A percentile compares a stretch with the other conserved stretches of the same genome.
phyloP scores from a whole-genome alignment of 2,797 vertebrate genomes.

The Thunnus albacares region DNA sequence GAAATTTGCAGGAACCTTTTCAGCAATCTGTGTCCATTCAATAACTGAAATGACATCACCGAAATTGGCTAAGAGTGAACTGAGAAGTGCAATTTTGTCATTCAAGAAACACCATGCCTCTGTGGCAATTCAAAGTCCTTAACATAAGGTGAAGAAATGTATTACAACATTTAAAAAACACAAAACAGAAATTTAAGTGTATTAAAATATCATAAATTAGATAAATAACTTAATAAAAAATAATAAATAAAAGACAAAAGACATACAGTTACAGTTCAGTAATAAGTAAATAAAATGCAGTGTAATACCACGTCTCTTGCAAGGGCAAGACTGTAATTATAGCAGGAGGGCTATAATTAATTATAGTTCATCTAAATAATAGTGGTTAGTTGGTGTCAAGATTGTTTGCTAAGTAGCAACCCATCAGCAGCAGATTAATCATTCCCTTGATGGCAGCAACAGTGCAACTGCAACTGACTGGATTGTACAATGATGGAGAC shows the following conservation, averaged over 20 bases:
- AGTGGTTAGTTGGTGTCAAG: constrained; percentile 15
- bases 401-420: constrained; percentile 31
- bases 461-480: background rate
- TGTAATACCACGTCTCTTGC: background rate
- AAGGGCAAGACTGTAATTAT: background rate
- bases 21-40: background rate
- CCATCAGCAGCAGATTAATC: constrained; percentile 11
- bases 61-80: background rate
- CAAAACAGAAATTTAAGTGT: background rate
- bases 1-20: background rate
- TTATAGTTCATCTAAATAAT: constrained; percentile 15
- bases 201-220: too few relatives aligned
- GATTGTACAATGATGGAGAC: background rate
- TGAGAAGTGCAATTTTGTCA: background rate
- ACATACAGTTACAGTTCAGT: too few relatives aligned
- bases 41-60: background rate
- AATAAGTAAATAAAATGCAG: background rate
- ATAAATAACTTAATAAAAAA: background rate
- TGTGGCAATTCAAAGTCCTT: background rate
- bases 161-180: background rate
- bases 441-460: constrained; percentile 2
- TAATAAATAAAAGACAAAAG: too few relatives aligned
- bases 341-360: background rate
- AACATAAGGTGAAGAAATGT: background rate
- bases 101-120: background rate